phyloP scores from a whole-genome alignment of 92 coral and sea anemone genomes.

The Zoanthus gigantus region DNA sequence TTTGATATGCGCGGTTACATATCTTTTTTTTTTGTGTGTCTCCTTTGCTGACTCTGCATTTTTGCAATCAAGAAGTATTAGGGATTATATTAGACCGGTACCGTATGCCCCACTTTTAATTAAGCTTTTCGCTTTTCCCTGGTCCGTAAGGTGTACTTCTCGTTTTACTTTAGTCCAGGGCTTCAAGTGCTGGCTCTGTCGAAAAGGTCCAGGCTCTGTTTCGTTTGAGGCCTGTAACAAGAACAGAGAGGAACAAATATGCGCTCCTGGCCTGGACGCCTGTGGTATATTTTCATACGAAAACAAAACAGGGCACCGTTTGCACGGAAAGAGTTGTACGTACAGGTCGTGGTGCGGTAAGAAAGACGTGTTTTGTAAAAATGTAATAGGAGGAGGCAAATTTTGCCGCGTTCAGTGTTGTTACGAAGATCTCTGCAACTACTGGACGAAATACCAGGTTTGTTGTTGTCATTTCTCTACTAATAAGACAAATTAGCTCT shows the following conservation, averaged over 20 bases:
- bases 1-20: too few relatives aligned
- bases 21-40: too few relatives aligned
- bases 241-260: constrained; percentile 13
- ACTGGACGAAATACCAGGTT: constrained; percentile 44
- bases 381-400: constrained; percentile 26
- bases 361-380: constrained; percentile 26
- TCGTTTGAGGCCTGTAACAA: constrained; percentile 37
- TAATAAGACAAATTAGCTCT: too few relatives aligned
- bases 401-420: constrained; percentile 42
- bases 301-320: constrained; percentile 32
- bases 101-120: too few relatives aligned
- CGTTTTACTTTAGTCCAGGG: neutral
- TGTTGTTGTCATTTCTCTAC: neutral
- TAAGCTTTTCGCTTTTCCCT: too few relatives aligned
- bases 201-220: constrained; percentile 29
- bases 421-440: constrained; percentile 30
- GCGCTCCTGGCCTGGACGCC: constrained; percentile 31
- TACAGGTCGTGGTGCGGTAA: constrained; percentile 33
- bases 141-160: too few relatives aligned
- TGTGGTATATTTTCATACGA: constrained; percentile 43
- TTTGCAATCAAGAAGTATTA: too few relatives aligned
- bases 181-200: constrained; percentile 42
- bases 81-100: too few relatives aligned
- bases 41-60: too few relatives aligned
- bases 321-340: constrained; percentile 41